Evolutionary conservation across 2,797 vertebrate genomes (phyloP).

Genomic region (Perodicticus potto): DNA sequence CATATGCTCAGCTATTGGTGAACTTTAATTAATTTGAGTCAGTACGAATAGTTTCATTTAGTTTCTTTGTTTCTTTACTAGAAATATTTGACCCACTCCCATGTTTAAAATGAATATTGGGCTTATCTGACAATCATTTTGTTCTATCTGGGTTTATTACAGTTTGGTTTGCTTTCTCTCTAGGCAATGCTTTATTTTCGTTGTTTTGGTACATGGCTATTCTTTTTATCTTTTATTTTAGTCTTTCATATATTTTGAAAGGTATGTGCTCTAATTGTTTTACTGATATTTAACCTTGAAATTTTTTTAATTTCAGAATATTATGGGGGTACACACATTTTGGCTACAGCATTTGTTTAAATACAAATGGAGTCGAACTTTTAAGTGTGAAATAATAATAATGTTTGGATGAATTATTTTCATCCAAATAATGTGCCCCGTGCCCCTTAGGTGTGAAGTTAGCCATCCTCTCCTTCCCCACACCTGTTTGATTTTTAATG

Average conservation of each 20-base stretch:
- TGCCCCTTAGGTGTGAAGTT: too few species aligned
- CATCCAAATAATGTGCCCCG: too few species aligned
- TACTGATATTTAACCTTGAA: background rate
- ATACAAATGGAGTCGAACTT: background rate
- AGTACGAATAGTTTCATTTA: background rate
- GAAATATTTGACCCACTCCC: background rate
- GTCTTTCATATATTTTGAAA: background rate
- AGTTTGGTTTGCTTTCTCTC: background rate
- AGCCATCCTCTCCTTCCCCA: too few species aligned
- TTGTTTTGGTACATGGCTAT: background rate
- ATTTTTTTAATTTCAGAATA: background rate
- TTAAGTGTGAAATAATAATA: too few species aligned
- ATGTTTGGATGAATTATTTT: too few species aligned
- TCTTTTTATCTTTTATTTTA: background rate
- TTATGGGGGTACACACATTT: background rate
- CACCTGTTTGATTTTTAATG: too few species aligned
- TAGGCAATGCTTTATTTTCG: background rate
- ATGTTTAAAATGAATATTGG: slow-evolving; percentile 3
- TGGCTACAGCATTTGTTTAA: too few species aligned
- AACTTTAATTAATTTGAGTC: background rate
- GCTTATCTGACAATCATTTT: background rate
- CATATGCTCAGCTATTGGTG: background rate
- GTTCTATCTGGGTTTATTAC: background rate
- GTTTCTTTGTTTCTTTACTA: background rate
- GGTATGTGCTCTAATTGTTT: background rate